Base-by-base conservation (phyloP, 2,888 invertebrate species). In the Craniophora ligustri region DNA sequence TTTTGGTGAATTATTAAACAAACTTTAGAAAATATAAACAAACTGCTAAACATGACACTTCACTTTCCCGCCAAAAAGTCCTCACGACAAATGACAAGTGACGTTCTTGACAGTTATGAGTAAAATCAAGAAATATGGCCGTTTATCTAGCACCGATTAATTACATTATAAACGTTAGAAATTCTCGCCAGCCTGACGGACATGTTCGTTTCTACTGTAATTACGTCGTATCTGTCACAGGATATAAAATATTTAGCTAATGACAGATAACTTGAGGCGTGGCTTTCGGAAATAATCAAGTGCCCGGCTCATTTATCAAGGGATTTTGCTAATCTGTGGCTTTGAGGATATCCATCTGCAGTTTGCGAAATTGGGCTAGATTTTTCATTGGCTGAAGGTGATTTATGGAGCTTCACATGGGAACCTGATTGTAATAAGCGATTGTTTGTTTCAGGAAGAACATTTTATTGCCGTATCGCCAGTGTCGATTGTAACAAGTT, bases 171-270 rank as follows among this genome's bases (percentile, higher is more conserved):
- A 57, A 18, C 36, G 58, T 5, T 57, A 64, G 65, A 62, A 64
- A 58, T 58, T 64, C 62, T 42, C 36, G 65, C 46, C 41, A 58
- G 6, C 15, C 30, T 46, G 65, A 32, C 58, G 58, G 58, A 62
- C 30, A 58, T 16, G 7, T 45, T 11, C 44, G 36, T 57, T 57
- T 45, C 64, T 50, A 41, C 11, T 13, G 50, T 50, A 64, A 62
- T 58, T 46, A 50, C 38, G 15, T 5, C 14, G 14, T 35, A 64
- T 50, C 45, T 58, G 16, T 19, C 2, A 34, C 62, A 46, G 62
- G 65, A 62, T 64, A 46, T 64, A 14, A 57, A 64, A 30, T 48
- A 61, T 63, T 61, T 39, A 48, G 31, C 32, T 56, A 63, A 63
- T 63, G 14, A 18, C 42, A 44, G 39, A 44, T 55, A 46, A 19